Percentiles rank a stretch among this genome's conserved stretches.
Evolutionary conservation across 2,113 vertebrate genomes (phyloP).

Genomic region (Eidolon helvum): DNA sequence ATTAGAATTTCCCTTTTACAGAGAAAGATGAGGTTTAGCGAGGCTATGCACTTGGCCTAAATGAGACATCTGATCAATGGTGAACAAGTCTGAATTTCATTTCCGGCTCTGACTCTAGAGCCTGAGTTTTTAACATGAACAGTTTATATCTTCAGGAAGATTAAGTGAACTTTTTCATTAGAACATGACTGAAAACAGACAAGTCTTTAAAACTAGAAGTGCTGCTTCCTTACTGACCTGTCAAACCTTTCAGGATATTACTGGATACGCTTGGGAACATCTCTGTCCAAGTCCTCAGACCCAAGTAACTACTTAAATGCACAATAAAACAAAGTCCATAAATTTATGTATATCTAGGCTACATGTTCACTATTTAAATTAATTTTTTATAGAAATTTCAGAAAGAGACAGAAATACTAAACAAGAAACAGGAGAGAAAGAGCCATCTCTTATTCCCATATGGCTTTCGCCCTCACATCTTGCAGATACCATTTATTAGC

Average conservation of each 20-base stretch:
- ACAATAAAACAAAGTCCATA: background rate
- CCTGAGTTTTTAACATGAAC: background rate
- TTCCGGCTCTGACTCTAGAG: background rate
- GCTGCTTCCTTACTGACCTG: background rate
- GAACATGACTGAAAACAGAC: background rate
- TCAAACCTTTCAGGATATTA: background rate
- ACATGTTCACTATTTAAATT: background rate
- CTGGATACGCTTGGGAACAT: background rate
- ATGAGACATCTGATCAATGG: background rate
- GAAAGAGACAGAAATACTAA: background rate
- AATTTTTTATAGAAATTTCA: background rate
- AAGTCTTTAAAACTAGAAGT: background rate
- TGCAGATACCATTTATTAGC: background rate
- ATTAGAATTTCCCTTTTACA: background rate
- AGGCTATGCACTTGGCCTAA: background rate
- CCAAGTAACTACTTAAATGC: background rate
- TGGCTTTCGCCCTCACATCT: background rate
- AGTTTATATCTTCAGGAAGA: background rate
- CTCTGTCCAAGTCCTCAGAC: background rate
- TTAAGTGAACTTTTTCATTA: constrained; percentile 22
- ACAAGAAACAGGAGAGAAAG: background rate
- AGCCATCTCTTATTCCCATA: background rate
- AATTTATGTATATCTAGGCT: background rate
- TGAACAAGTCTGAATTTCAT: background rate
- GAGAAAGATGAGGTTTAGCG: background rate